Base-by-base conservation (phyloP, 2,113 vertebrate genomes). In the Scolopax mira region DNA sequence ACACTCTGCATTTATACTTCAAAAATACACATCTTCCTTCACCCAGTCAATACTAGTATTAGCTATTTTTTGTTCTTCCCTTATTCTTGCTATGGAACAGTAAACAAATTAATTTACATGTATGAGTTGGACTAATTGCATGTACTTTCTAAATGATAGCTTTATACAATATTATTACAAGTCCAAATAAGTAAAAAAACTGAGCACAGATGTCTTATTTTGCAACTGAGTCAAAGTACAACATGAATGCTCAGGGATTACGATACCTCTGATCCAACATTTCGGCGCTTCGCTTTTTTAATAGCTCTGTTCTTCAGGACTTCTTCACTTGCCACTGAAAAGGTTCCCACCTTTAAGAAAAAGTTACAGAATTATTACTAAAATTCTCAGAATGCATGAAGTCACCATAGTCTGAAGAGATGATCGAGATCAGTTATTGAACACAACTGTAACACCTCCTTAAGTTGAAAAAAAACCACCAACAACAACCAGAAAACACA, bases 231-330 rank as follows among this genome's bases (percentile, higher is more conserved):
- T 27, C 6, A 27, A 52, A 37, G 18, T 28, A 30, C 42, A 65
- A 42, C 52, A 33, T 6, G 31, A 7, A 10, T 7, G 24, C 3
- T 48, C 17, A 35, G 24, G 27, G 61, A 24, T 52, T 28, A 86
- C 51, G 7, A 97, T 98, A 99, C 99, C 98, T 99, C 99, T 5
- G 89, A 61, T 6, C 96, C 98, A 5, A 94, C 62, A 11, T 97
- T 99, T 10, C 99, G 97, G 12, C 99, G 99, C 84, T 99, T 99
- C 23, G 99, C 99, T 88, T 99, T 99, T 96, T 99, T 99, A 54
- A 99, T 99, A 18, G 99, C 96, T 75, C 99, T 98, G 49, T 97
- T 99, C 97, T 99, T 99, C 97, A 99, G 65, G 75, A 99, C 99
- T 72, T 99, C 99, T 21, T 99, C 98, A 5, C 99, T 99, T 4